Conservation (phyloP, 2,113 vertebrate genomes). For the Pionites leucogaster region DNA sequence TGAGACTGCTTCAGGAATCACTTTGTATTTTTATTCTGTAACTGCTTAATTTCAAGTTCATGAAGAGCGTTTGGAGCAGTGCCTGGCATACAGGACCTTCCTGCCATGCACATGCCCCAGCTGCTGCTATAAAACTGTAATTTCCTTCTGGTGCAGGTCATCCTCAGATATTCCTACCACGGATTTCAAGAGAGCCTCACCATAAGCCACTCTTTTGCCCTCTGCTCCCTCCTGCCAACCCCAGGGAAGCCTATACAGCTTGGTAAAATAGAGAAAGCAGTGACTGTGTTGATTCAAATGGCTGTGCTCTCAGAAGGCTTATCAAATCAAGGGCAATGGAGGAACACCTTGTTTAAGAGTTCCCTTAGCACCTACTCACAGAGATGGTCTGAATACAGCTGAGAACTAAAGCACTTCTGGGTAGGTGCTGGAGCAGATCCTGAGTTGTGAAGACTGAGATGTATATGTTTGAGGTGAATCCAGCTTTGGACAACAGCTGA, state of each 20-base stretch:
- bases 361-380: neutral
- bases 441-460: neutral
- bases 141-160: neutral
- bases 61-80: neutral
- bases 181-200: neutral
- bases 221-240: neutral
- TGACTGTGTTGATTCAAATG: neutral
- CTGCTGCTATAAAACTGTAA: neutral
- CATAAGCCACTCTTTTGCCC: neutral
- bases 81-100: neutral
- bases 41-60: neutral
- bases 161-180: neutral
- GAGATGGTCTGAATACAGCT: neutral
- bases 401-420: neutral
- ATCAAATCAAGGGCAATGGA: neutral
- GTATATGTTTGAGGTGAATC: neutral
- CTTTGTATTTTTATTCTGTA: constrained; percentile 1
- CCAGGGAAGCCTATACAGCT: neutral
- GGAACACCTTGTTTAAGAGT: neutral
- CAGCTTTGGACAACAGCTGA: neutral
- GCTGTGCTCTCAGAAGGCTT: neutral
- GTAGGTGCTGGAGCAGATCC: neutral
- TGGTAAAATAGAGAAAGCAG: neutral
- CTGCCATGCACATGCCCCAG: neutral
- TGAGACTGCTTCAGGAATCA: neutral